Evolutionary conservation across 2,797 vertebrate genomes (phyloP), one percentile per base, ranked within the genome.

Genomic region (Leuciscus waleckii): DNA sequence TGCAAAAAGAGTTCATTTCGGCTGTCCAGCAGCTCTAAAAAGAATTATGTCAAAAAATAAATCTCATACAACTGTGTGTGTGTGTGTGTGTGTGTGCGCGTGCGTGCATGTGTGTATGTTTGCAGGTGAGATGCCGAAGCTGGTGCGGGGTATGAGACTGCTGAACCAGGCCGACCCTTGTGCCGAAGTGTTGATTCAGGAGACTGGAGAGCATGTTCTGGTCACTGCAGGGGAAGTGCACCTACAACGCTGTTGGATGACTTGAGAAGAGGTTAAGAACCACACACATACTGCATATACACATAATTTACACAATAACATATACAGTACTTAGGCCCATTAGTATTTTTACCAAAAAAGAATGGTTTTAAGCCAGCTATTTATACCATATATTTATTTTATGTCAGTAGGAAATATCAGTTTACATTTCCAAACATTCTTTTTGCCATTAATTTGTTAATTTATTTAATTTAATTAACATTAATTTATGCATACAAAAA

Each of bases 131-230:
- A 99, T 99, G 98, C 96, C 96, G 14, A 97, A 97, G 90, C 94
- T 99, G 86, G 96, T 99, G 70, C 95, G 87, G 86, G 98, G 98
- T 54, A 98, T 99, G 98, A 98, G 96, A 86, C 92, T 99, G 87
- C 91, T 99, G 93, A 99, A 99, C 94, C 98, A 99, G 89, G 98
- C 98, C 1, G 98, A 99, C 92, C 98, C 98, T 0, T 99, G 98
- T 63, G 98, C 96, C 8, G 96, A 99, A 85, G 94, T 99, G 88
- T 93, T 99, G 89, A 98, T 99, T 89, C 98, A 99, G 92, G 98
- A 99, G 90, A 98, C 96, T 0, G 98, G 98, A 73, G 98, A 99
- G 85, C 98, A 99, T 4, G 98, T 99, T 67, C 92, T 99, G 83
- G 94, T 99, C 89, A 99, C 98, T 0, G 98, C 98, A 0, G 98